Evolutionary conservation across 2,888 invertebrate genomes (phyloP).

Genomic region (Heliconius ismenius): DNA sequence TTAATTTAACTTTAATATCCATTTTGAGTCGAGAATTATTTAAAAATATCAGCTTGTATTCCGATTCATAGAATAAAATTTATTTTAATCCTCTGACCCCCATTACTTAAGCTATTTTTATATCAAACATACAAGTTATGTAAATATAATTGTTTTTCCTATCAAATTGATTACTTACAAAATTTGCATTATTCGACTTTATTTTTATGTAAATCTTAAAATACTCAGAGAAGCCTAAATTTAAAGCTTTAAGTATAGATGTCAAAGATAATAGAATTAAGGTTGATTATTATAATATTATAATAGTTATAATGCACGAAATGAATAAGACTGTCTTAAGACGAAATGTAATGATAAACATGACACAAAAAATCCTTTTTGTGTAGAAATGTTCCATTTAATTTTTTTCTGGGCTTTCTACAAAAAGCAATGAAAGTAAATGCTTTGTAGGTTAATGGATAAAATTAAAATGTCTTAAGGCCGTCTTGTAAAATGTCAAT

Average conservation of each 20-base stretch:
- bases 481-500: constrained; percentile 27
- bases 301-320: constrained; percentile 1
- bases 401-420: not conserved
- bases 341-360: not conserved
- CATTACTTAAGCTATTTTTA: too few relatives aligned
- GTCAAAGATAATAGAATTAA: constrained; percentile 65
- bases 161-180: not conserved
- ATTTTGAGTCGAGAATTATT: not conserved
- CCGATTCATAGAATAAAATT: too few relatives aligned
- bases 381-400: not conserved
- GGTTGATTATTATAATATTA: constrained; percentile 33
- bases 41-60: not conserved
- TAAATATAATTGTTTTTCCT: not conserved
- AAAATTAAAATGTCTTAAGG: constrained; percentile 20
- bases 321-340: constrained; percentile 23
- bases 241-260: constrained; percentile 74
- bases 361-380: not conserved
- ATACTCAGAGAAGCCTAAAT: constrained; percentile 59
- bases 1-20: constrained; percentile 21
- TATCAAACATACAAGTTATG: too few relatives aligned
- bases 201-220: constrained; percentile 20
- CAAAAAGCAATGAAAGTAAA: not conserved
- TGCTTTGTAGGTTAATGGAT: not conserved
- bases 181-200: not conserved
- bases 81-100: too few relatives aligned